Evolutionary conservation across 2,113 vertebrate species (phyloP), one percentile per base, ranked within the genome.

Genomic region (Phalacrocorax pelagicus): DNA sequence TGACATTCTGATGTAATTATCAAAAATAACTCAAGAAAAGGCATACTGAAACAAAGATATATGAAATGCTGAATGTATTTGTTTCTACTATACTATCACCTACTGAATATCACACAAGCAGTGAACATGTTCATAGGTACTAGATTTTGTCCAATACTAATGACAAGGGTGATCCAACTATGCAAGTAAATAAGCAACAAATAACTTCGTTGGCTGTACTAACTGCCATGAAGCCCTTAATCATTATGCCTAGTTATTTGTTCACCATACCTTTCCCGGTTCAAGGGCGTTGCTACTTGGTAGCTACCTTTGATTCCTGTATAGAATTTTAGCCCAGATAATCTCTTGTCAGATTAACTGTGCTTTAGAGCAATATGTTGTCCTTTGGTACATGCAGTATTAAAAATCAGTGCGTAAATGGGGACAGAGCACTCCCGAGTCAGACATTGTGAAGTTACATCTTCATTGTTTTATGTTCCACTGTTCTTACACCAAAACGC

Each of bases 81-180:
- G 5, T 34, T 81, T 59, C 32, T 51, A 52, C 23, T 67, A 24
- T 36, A 40, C 12, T 9, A 15, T 23, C 27, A 49, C 20, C 57
- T 54, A 30, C 4, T 58, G 27, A 58, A 11, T n/a, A 46, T 29
- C 10, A 65, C 34, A 47, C 12, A 66, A 57, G 5, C 27, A 88
- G 10, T 9, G 9, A 82, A 67, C 17, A 10, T 0, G 0, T 52
- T 69, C 20, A 44, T 1, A 58, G 49, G 57, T 12, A 24, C 1
- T 23, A n/a, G 23, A 83, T 65, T 95, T 62, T 49, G 19, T 17
- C 8, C 32, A 74, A 27, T 15, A 36, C 16, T 2, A 88, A 83
- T 17, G 12, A 11, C 73, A 90, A 92, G 54, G 7, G 3, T 29
- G 16, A 19, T 70, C 5, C 7, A 58, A 38, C 4, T 78, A n/a